Base-by-base conservation (phyloP, 2,797 vertebrate species). In the Falco concolor region DNA sequence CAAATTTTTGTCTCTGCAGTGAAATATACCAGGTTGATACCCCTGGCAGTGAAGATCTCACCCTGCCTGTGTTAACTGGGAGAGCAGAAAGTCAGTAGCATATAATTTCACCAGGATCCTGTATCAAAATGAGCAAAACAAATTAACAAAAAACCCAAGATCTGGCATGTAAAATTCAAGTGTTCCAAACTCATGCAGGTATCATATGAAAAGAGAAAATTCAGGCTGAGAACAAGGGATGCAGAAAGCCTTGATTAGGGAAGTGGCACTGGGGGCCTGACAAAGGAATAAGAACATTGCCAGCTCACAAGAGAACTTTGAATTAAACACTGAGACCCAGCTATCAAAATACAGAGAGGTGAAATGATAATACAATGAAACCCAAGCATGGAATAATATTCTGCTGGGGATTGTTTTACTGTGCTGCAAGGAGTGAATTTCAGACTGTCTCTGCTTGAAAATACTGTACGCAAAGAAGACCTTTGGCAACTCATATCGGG, bases 241-340 rank as follows among this genome's bases (percentile, higher is more conserved):
- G 7, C 36, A 56, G 54, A 54, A 94, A 89, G 7, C 40, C 49
- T 56, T 59, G 64, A 38, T 56, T 34, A 45, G 50, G 73, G 70
- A 85, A 89, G 34, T 25, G 73, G 69, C 54, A 21, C 34, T 47
- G 50, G 52, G 84, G 21, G 65, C 36, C 83, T 68, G 36, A 44
- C 3, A 34, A 95, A 56, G 75, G 38, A 93, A 82, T 52, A 65
- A 83, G 79, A 93, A 54, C 38, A 7, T 70, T 89, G 90, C 63
- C 82, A 67, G 75, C 38, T 45, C 67, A 38, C 32, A 8, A 68
- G 96, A 95, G 67, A 68, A 84, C 87, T 82, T 40, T 24, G n/a
- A 96, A 74, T 92, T 93, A 88, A 94, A 96, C 84, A 97, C 79
- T 87, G 80, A 69, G 67, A 93, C 91, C 82, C 13, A 20, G 77